Evolutionary conservation across 2,888 invertebrate species (phyloP).

Genomic region (Rhimphoctona megacephalus): DNA sequence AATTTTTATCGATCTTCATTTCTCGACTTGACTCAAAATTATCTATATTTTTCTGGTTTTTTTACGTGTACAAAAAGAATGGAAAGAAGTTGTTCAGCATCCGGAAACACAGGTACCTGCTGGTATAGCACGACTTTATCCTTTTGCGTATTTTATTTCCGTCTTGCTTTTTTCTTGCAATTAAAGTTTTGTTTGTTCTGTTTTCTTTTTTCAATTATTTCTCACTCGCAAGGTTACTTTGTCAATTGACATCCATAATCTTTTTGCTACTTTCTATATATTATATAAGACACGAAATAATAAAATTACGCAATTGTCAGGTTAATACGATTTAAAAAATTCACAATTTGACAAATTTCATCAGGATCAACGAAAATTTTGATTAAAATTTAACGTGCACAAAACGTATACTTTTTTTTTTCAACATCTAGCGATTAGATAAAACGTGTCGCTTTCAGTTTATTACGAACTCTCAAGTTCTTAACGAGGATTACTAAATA

Average conservation of each 20-base stretch:
- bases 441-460: no score
- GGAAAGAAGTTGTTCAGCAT: constrained; percentile 21
- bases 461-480: no score
- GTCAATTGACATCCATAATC: neutral
- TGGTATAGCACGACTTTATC: constrained; percentile 59
- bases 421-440: no score
- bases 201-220: neutral
- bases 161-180: neutral
- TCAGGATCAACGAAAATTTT: neutral
- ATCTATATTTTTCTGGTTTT: constrained; percentile 9
- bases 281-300: neutral
- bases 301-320: neutral
- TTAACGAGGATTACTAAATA: neutral
- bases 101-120: constrained; percentile 61
- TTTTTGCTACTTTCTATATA: neutral
- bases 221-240: neutral
- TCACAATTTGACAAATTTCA: neutral
- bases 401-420: no score
- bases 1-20: constrained; percentile 32
- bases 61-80: constrained; percentile 6
- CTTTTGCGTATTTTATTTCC: neutral
- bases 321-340: neutral
- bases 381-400: no score
- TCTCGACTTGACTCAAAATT: constrained; percentile 6
- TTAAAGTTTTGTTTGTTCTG: neutral